Evolutionary conservation across 1,140 invertebrate species (phyloP).

Genomic region (Euschistus heros): DNA sequence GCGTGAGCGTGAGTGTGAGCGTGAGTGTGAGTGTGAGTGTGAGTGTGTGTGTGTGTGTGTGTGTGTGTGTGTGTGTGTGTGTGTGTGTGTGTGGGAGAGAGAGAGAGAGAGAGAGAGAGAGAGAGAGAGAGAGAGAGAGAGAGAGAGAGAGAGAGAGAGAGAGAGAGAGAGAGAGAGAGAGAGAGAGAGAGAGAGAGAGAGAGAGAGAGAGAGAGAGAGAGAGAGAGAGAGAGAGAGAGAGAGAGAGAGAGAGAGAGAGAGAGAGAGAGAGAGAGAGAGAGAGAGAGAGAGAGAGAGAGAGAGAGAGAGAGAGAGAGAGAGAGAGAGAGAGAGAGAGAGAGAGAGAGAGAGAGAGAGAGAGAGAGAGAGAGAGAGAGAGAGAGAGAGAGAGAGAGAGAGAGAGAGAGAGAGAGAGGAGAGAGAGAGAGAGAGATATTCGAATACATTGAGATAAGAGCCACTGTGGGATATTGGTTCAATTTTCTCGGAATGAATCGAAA

Average conservation of each 20-base stretch:
- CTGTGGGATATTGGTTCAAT: no score
- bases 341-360: not conserved
- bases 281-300: no score
- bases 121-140: slow-evolving; percentile 1
- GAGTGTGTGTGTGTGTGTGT: not conserved
- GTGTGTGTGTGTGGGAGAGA: not conserved
- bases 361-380: not conserved
- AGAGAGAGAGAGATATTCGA: not conserved
- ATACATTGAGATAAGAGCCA: no score
- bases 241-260: slow-evolving; percentile 7
- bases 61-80: not conserved
- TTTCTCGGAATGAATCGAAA: no score
- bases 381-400: not conserved
- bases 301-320: no score
- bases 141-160: not conserved
- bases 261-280: slow-evolving; percentile 4
- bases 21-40: not conserved
- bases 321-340: no score
- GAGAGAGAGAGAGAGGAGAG: not conserved
- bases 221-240: not conserved
- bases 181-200: not conserved
- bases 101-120: slow-evolving; percentile 11
- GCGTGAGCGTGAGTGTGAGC: not conserved
- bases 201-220: not conserved
- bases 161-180: not conserved